Conservation (phyloP, 2,797 vertebrate species). For the Oreortyx pictus region DNA sequence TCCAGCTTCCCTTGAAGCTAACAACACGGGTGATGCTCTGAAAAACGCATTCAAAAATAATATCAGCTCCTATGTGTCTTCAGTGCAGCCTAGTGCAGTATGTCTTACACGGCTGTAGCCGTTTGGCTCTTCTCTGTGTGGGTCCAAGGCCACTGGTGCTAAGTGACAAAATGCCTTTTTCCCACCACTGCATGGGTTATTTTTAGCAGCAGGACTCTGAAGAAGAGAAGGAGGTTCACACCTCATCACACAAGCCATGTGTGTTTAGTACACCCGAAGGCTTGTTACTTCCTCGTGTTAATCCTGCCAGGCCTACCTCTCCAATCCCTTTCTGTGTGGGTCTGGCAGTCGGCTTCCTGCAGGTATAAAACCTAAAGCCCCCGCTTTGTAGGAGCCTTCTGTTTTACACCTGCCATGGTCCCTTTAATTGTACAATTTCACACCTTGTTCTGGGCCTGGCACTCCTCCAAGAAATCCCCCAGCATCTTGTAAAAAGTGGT, state of each 20-base stretch:
- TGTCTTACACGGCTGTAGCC: not conserved
- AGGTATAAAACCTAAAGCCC: constrained; percentile 33
- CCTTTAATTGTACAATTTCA: constrained; percentile 63
- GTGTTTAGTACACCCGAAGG: constrained; percentile 56
- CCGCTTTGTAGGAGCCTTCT: constrained; percentile 66
- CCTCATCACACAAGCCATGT: constrained; percentile 21
- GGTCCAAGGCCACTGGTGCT: not conserved
- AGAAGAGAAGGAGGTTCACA: constrained; percentile 63
- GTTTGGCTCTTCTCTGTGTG: not conserved
- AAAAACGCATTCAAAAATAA: constrained; percentile 52
- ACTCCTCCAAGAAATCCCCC: constrained; percentile 52
- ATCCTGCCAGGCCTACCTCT: constrained; percentile 50
- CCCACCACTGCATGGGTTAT: not conserved
- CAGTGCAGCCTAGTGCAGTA: not conserved
- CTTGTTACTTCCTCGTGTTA: constrained; percentile 51
- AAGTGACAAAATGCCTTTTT: not conserved
- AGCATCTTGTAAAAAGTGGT: constrained; percentile 36
- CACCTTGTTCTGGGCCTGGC: constrained; percentile 67
- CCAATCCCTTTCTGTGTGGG: constrained; percentile 63
- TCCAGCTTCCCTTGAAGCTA: constrained; percentile 17
- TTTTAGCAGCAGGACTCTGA: constrained; percentile 44
- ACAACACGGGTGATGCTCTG: not conserved
- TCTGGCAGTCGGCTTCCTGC: constrained; percentile 64
- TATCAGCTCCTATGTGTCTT: constrained; percentile 39
- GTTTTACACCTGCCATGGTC: constrained; percentile 68